A percentile compares a stretch with the other conserved stretches of the same genome.
Conservation (phyloP, 2,113 vertebrate species). For the Terrapene triunguis region DNA sequence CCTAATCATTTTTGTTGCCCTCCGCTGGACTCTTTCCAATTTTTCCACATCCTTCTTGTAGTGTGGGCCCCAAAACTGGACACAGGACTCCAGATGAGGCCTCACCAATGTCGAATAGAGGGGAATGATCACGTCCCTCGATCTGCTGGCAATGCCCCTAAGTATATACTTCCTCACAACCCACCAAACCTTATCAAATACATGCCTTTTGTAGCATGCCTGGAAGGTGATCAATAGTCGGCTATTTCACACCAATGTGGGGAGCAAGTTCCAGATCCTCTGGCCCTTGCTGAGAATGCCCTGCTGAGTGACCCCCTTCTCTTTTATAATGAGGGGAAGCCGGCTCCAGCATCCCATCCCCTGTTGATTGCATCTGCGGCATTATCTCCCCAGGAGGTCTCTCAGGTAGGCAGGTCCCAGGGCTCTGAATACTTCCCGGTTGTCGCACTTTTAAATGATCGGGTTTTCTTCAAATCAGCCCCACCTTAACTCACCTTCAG, state of each 20-base stretch:
- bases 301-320: not conserved
- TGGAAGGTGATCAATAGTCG: not conserved
- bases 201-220: too few species aligned
- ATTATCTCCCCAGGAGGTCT: not conserved
- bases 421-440: not conserved
- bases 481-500: not conserved
- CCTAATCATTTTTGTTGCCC: too few species aligned
- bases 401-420: not conserved
- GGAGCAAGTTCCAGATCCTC: not conserved
- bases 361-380: not conserved
- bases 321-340: not conserved
- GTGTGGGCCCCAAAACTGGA: too few species aligned
- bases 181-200: not conserved
- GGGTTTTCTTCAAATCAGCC: fast-evolving
- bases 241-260: fast-evolving
- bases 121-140: too few species aligned
- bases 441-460: not conserved
- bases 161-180: too few species aligned
- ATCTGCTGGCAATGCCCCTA: too few species aligned
- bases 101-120: too few species aligned
- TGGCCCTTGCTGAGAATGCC: not conserved
- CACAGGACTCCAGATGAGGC: too few species aligned
- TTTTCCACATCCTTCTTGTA: too few species aligned
- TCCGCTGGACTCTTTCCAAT: too few species aligned
- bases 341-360: not conserved